These are phyloP conservation scores for Paramuricea clavata DNA, from an alignment of 92 coral and sea anemone species.

Conservation along the genomic window DNA sequence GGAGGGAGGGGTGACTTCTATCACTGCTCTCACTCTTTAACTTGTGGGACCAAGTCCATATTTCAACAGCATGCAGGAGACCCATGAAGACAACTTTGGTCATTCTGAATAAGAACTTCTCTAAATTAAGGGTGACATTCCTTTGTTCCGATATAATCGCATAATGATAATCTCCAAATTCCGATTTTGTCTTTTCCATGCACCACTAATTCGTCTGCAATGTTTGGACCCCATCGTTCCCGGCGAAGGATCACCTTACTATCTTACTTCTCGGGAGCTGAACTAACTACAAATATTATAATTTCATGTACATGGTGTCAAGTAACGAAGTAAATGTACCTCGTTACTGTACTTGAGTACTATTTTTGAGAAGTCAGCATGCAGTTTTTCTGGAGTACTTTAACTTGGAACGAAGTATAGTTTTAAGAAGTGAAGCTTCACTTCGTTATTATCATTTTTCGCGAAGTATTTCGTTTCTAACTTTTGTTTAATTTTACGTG, in stretches of 20 bases:
- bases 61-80: conserved; percentile 46
- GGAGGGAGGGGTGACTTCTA: conserved; percentile 43
- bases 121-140: conserved; percentile 57
- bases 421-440: too few species aligned
- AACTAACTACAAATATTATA: neutral
- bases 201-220: conserved; percentile 28
- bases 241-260: neutral
- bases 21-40: conserved; percentile 48
- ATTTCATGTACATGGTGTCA: too few species aligned
- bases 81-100: conserved; percentile 52
- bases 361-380: too few species aligned
- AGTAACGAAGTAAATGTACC: too few species aligned
- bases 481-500: too few species aligned
- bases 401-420: too few species aligned
- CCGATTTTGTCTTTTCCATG: conserved; percentile 47
- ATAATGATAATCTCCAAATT: conserved; percentile 33
- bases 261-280: neutral
- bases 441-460: too few species aligned
- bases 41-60: conserved; percentile 51
- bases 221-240: conserved; percentile 42
- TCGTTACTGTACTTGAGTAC: too few species aligned
- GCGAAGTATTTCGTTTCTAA: too few species aligned
- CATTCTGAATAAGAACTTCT: conserved; percentile 57
- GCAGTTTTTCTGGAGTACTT: too few species aligned
- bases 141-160: conserved; percentile 47